Conservation (phyloP, 2,888 invertebrate genomes). For the Caenorhabditis panamensis region DNA sequence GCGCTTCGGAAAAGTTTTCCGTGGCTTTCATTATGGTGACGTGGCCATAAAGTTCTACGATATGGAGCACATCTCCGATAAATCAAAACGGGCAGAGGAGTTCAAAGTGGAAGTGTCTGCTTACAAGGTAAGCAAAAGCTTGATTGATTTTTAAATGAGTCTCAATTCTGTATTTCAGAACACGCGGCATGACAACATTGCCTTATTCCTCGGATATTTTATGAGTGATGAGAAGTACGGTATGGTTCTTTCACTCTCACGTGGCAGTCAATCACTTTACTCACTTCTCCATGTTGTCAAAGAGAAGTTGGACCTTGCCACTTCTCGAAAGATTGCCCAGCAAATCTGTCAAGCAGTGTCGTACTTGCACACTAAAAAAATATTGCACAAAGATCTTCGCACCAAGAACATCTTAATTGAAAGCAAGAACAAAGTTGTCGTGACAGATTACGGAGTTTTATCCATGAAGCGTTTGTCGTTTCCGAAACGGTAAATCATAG, state of each 20-base stretch:
- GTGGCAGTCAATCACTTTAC: slow-evolving; percentile 83
- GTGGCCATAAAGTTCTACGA: slow-evolving; percentile 96
- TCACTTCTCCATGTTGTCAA: slow-evolving; percentile 52
- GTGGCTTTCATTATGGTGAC: slow-evolving; percentile 84
- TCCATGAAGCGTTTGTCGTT: slow-evolving; percentile 92
- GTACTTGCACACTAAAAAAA: slow-evolving; percentile 96
- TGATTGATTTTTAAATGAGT: background rate
- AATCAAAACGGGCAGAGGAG: slow-evolving; percentile 89
- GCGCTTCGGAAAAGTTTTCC: slow-evolving; percentile 78
- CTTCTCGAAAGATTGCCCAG: slow-evolving; percentile 93
- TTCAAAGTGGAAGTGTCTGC: slow-evolving; percentile 95
- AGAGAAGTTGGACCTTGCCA: slow-evolving; percentile 88
- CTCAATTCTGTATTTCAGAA: slow-evolving; percentile 85
- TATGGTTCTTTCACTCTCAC: slow-evolving; percentile 95
- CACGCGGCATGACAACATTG: slow-evolving; percentile 97
- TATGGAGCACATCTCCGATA: slow-evolving; percentile 88
- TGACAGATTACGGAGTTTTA: slow-evolving; percentile 98
- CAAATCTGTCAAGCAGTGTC: slow-evolving; percentile 96
- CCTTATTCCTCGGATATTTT: slow-evolving; percentile 99
- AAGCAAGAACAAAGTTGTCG: slow-evolving; percentile 88
- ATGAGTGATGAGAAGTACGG: slow-evolving; percentile 94
- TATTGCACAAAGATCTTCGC: slow-evolving; percentile 97
- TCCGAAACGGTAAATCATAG: slow-evolving; percentile 62
- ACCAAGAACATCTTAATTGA: slow-evolving; percentile 99
- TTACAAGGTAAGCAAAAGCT: slow-evolving; percentile 85